Evolutionary conservation across 2,888 invertebrate species (phyloP).

Genomic region (Leptinotarsa peninsularis): DNA sequence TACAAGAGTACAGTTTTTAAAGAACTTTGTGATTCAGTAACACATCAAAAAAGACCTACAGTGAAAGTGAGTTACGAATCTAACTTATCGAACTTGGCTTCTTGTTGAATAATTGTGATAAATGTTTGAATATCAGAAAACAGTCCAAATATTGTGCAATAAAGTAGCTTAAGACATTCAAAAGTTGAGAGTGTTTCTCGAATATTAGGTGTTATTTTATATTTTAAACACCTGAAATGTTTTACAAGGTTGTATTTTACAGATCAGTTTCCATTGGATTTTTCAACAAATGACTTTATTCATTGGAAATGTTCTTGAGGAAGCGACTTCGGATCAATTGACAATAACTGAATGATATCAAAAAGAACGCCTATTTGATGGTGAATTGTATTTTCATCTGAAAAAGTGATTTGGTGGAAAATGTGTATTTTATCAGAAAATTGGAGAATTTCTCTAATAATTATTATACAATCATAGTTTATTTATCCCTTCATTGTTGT

Average conservation of each 20-base stretch:
- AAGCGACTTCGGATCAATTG: neutral
- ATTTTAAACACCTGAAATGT: neutral
- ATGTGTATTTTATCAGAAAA: neutral
- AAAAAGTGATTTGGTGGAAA: neutral
- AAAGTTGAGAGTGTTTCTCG: neutral
- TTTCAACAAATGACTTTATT: neutral
- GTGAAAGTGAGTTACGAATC: constrained; percentile 18
- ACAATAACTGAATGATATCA: constrained; percentile 16
- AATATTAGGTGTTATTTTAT: neutral
- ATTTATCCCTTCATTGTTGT: neutral
- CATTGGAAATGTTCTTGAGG: neutral
- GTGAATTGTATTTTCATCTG: neutral
- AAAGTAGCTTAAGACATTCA: constrained; percentile 25
- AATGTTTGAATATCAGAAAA: constrained; percentile 40
- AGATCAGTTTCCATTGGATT: too few species aligned
- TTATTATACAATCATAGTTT: neutral
- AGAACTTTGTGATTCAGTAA: constrained; percentile 11
- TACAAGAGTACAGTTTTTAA: neutral
- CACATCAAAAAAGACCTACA: constrained; percentile 13
- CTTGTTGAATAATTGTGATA: constrained; percentile 45
- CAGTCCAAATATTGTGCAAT: constrained; percentile 41
- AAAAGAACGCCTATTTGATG: neutral
- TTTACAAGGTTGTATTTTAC: too few species aligned
- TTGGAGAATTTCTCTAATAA: neutral
- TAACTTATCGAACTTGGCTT: constrained; percentile 18